Base-by-base conservation (phyloP, 1,140 invertebrate species). In the Portunus trituberculatus region DNA sequence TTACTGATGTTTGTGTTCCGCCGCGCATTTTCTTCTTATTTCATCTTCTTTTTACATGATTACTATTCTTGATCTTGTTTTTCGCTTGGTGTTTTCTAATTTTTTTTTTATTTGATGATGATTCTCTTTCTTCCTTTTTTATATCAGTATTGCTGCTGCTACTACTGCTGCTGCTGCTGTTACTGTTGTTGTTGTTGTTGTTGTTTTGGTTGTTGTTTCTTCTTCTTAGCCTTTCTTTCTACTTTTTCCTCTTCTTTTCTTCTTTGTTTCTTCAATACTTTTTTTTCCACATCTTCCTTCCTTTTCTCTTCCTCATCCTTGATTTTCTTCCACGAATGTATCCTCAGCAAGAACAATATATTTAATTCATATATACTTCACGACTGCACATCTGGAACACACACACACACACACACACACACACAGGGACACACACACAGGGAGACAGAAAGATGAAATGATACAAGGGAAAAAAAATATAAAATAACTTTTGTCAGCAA, bases 401-500 rank as follows among this genome's bases (percentile, higher is more conserved):
- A n/a, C 67, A n/a, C n/a, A n/a, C 67, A n/a, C n/a, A n/a, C 67
- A n/a, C 67, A n/a, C n/a, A n/a, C 67, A n/a, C n/a, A n/a, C n/a
- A n/a, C 67, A n/a, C n/a, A 20, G 7, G 4, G 3, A n/a, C 67
- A n/a, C 52, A 76, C 20, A 76, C n/a, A 76, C 10, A n/a, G 67
- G 8, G 20, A 76, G 67, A 76, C 12, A 76, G 67, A n/a, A 20
- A 76, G 67, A n/a, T 1, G 20, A 25, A 76, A 25, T 20, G n/a
- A 76, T 7, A n/a, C 12, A n/a, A n/a, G 25, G 67, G 8, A 76
- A 8, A 20, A n/a, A n/a, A n/a, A 76, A 76, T 4, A 76, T 3
- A 76, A 7, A 76, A 76, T 76, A 76, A 76, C 67, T 76, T 76
- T 76, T 76, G 25, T 76, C 67, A 76, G 67, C 67, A 76, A 76